Conservation (phyloP, 2,888 invertebrate genomes). For the Ypsolopha sequella region DNA sequence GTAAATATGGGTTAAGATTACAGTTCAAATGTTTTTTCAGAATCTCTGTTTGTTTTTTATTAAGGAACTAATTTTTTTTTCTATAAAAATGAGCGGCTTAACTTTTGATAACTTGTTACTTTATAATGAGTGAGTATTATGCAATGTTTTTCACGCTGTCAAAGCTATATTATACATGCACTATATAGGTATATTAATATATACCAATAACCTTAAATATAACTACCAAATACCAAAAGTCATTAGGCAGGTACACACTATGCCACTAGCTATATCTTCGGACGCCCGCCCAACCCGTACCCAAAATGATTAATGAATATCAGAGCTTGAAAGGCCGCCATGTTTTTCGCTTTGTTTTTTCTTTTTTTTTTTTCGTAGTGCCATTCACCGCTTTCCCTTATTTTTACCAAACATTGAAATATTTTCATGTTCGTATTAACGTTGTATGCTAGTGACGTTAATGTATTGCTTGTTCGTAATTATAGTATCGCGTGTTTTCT, state of each 20-base stretch:
- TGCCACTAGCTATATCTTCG: slow-evolving; percentile 2
- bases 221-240: slow-evolving; percentile 19
- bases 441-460: slow-evolving; percentile 1
- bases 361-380: slow-evolving; percentile 21
- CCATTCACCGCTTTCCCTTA: slow-evolving; percentile 17
- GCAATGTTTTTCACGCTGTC: too few relatives aligned
- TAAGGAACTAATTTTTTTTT: too few relatives aligned
- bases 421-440: slow-evolving; percentile 1
- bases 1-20: too few relatives aligned
- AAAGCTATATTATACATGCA: too few relatives aligned
- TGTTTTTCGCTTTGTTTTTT: slow-evolving; percentile 27
- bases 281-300: slow-evolving; percentile 35
- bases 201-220: too few relatives aligned
- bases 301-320: slow-evolving; percentile 57
- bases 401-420: slow-evolving; percentile 6
- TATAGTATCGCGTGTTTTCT: slow-evolving; percentile 51
- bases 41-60: too few relatives aligned
- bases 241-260: slow-evolving; percentile 26
- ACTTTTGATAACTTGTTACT: too few relatives aligned
- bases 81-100: too few relatives aligned
- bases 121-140: too few relatives aligned
- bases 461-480: slow-evolving; percentile 40
- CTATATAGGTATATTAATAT: too few relatives aligned
- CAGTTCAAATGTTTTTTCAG: too few relatives aligned
- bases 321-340: slow-evolving; percentile 45